Evolutionary conservation across 2,113 vertebrate species (phyloP), one percentile per base, ranked within the genome.

Genomic region (Nycticryphes semicollaris): DNA sequence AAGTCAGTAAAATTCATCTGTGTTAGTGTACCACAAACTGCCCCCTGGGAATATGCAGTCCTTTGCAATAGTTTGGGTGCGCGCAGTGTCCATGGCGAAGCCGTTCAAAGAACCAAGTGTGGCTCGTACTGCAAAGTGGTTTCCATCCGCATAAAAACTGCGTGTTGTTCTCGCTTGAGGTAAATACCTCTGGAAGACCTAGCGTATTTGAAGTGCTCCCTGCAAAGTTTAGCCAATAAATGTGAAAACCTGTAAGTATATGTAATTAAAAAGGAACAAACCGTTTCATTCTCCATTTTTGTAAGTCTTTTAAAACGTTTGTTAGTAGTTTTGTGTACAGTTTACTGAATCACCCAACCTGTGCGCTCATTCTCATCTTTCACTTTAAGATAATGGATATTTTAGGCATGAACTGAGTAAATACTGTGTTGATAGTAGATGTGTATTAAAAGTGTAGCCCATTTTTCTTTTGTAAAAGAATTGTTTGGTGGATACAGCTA

Each of bases 191-290:
- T 77, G 79, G 48, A 86, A 78, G 75, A 59, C 37, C 62, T 33
- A 39, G 67, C 45, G 6, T 22, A 13, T 73, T 82, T 59, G 24
- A 94, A 90, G 60, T 92, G 69, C 53, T 96, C 92, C 89, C 89
- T 96, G 72, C 80, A 78, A 80, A 84, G n/a, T 89, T 93, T 73
- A 94, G 95, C 94, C 92, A 90, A 21, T 96, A 89, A 96, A 97
- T 97, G 96, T 97, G 97, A 97, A 96, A 93, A 90, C 89, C 60
- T 97, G 96, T 97, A 97, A 96, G 96, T 96, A 97, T 81, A 27
- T 97, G 96, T 97, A 97, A 97, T 95, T 97, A 90, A 87, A 73
- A 96, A 94, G 60, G 74, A 63, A 92, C 84, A 86, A n/a, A 80
- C 80, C 54, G 53, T 89, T 96, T 93, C 96, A 95, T 92, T 82